A percentile compares a stretch with the other conserved stretches of the same genome.
Conservation (phyloP, 2,797 vertebrate species). For the Atherinosoma microstoma region DNA sequence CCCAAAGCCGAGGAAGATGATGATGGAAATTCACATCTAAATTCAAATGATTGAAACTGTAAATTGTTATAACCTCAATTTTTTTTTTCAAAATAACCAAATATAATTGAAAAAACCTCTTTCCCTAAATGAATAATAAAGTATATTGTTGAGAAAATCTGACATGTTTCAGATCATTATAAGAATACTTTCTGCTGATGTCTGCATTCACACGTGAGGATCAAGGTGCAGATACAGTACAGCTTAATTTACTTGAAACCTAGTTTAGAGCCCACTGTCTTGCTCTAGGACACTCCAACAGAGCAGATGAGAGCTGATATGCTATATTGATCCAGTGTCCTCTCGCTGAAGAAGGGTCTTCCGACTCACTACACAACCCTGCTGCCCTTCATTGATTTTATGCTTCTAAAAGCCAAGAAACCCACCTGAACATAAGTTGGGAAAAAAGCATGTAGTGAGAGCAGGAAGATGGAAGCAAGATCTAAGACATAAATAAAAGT, state of each 20-base stretch:
- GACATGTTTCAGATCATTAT: background rate
- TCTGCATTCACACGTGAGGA: background rate
- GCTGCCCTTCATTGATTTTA: conserved; percentile 69
- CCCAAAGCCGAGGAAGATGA: background rate
- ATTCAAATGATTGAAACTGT: background rate
- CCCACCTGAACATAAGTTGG: conserved; percentile 45
- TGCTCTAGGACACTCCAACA: conserved; percentile 70
- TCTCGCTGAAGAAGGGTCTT: conserved; percentile 59
- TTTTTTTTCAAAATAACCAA: too few species aligned
- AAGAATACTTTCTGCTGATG: background rate
- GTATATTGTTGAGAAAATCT: background rate
- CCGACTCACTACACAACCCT: conserved; percentile 52
- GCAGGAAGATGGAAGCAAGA: conserved; percentile 40
- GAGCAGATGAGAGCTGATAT: conserved; percentile 56
- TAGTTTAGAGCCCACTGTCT: conserved; percentile 33
- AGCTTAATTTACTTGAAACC: conserved; percentile 28
- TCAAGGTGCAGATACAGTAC: conserved; percentile 4
- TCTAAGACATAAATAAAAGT: conserved; percentile 25
- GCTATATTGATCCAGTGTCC: conserved; percentile 59
- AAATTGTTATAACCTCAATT: background rate
- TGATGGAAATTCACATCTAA: background rate
- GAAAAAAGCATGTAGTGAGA: conserved; percentile 13
- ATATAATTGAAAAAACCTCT: too few species aligned
- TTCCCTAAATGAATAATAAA: too few species aligned
- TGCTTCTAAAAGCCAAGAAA: conserved; percentile 64